Conservation (phyloP, 35 echinoderm and acorn worm species). For the Eucidaris tribuloides region DNA sequence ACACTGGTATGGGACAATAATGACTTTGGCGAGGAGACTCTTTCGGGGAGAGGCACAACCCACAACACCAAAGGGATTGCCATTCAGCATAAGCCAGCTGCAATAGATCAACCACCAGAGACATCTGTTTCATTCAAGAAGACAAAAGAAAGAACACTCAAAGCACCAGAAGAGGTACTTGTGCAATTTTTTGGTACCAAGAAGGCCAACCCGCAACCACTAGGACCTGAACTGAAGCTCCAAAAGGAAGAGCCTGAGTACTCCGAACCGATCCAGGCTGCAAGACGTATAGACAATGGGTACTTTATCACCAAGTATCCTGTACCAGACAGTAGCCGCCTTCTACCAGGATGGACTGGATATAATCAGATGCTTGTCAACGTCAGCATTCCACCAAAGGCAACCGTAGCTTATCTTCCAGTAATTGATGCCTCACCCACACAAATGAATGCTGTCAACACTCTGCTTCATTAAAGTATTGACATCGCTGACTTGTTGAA, state of each 20-base stretch:
- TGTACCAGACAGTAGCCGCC: not conserved
- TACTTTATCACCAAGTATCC: conserved; percentile 1
- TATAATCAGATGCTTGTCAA: conserved; percentile 32
- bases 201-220: too few relatives aligned
- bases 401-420: conserved; percentile 51
- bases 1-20: conserved; percentile 81
- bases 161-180: too few relatives aligned
- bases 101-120: not conserved
- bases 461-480: conserved; percentile 36
- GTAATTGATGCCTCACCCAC: conserved; percentile 70
- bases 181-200: too few relatives aligned
- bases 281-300: not conserved
- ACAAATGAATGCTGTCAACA: conserved; percentile 60
- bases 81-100: conserved; percentile 18
- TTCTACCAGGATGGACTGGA: conserved; percentile 59
- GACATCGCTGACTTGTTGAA: conserved; percentile 39
- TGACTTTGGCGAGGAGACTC: conserved; percentile 77
- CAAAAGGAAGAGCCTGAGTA: not conserved
- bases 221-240: not conserved
- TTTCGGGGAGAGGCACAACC: conserved; percentile 67
- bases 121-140: too few relatives aligned
- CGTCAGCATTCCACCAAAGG: not conserved
- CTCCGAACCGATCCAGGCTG: not conserved
- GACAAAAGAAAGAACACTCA: too few relatives aligned
- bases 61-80: conserved; percentile 91